A percentile compares a stretch with the other conserved stretches of the same genome.
These are phyloP conservation scores for Etheostoma cragini DNA, from an alignment of 2,113 vertebrate genomes.

Conservation along the genomic window DNA sequence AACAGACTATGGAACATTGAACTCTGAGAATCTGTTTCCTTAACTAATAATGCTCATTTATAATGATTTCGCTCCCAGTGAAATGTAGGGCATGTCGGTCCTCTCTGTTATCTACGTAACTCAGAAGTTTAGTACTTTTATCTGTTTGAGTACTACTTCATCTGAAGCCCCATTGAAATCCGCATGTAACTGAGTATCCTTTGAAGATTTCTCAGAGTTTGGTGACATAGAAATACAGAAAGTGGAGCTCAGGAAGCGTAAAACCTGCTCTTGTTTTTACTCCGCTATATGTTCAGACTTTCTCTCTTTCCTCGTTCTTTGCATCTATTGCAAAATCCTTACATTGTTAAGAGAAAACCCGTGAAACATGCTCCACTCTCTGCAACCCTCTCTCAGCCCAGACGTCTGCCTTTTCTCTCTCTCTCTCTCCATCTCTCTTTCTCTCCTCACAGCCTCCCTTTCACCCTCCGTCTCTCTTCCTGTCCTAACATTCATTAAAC, in stretches of 20 bases:
- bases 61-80: conserved; percentile 23
- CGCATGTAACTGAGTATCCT: conserved; percentile 41
- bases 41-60: conserved; percentile 55
- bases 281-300: conserved; percentile 10
- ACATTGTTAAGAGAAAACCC: conserved; percentile 52
- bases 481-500: conserved; percentile 72
- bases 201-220: conserved; percentile 55
- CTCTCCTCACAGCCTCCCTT: conserved; percentile 21
- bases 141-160: conserved; percentile 48
- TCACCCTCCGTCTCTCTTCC: background rate
- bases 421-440: background rate
- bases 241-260: conserved; percentile 20
- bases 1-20: background rate
- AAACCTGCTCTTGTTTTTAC: conserved; percentile 45
- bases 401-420: conserved; percentile 35
- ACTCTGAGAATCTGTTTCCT: conserved; percentile 25
- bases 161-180: conserved; percentile 50
- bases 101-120: conserved; percentile 56
- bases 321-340: conserved; percentile 33
- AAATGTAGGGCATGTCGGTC: conserved; percentile 57
- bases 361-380: conserved; percentile 41
- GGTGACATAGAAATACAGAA: conserved; percentile 52
- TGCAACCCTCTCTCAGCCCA: conserved; percentile 43
- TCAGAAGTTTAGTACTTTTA: conserved; percentile 64
- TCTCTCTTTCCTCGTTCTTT: conserved; percentile 21